phyloP scores from a whole-genome alignment of 1,140 invertebrate species.

The Papilio polytes region DNA sequence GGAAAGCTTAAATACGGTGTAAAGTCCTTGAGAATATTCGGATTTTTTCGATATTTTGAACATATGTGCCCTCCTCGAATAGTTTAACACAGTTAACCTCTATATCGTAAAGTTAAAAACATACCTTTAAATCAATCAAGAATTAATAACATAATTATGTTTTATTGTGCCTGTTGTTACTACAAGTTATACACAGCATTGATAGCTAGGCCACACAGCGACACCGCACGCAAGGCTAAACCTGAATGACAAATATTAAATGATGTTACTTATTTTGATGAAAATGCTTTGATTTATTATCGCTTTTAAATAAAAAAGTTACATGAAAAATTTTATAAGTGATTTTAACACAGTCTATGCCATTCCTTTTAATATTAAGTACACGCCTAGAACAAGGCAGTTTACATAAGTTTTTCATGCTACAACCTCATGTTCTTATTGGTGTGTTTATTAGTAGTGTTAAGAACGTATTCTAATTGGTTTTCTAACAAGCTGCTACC shows the following conservation, averaged over 20 bases:
- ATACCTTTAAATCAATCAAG: neutral
- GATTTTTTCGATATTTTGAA: no score
- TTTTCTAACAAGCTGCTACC: conserved; percentile 18
- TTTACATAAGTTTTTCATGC: neutral
- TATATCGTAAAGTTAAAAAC: neutral
- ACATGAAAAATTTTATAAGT: no score
- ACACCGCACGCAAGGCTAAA: neutral
- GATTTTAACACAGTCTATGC: no score
- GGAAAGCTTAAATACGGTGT: no score
- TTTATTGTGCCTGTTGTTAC: neutral
- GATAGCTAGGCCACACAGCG: conserved; percentile 21
- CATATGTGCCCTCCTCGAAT: neutral
- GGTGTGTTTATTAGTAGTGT: neutral
- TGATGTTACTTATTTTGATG: conserved; percentile 7
- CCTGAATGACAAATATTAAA: conserved; percentile 28
- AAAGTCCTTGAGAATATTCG: neutral
- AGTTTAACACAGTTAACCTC: neutral
- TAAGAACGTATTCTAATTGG: conserved; percentile 23
- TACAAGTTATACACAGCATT: conserved; percentile 23
- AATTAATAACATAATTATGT: neutral
- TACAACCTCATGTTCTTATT: neutral
- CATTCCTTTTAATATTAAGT: no score
- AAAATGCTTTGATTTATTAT: neutral
- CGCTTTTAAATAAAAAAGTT: neutral
- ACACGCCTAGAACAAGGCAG: neutral